Percentiles rank a stretch among this genome's conserved stretches.
Conservation (phyloP, 2,888 invertebrate species). For the Chloroclystis v-ata region DNA sequence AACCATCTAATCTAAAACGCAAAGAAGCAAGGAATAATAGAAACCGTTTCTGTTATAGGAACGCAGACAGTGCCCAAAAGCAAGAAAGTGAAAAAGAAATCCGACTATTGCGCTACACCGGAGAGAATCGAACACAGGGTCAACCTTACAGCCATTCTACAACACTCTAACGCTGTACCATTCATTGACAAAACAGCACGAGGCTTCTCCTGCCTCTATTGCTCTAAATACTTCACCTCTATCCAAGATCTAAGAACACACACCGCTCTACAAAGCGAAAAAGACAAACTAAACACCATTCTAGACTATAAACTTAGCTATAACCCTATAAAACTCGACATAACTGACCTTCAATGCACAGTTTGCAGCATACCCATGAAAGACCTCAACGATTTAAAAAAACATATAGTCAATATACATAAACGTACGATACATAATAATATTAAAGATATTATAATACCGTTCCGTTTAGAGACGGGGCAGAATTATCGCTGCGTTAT, state of each 20-base stretch:
- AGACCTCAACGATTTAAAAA: conserved; percentile 61
- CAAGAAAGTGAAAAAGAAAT: conserved; percentile 65
- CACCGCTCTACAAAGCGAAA: conserved; percentile 58
- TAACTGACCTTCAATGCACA: conserved; percentile 58
- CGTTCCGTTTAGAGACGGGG: conserved; percentile 63
- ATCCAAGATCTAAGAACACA: conserved; percentile 59
- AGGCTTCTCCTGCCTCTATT: conserved; percentile 72
- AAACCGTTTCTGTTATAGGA: conserved; percentile 75
- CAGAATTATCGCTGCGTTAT: conserved; percentile 61
- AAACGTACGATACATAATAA: conserved; percentile 59
- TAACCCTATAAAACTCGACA: conserved; percentile 69
- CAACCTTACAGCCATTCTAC: conserved; percentile 67
- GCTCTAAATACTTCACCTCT: conserved; percentile 55
- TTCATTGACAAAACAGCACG: conserved; percentile 67
- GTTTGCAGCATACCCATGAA: conserved; percentile 55
- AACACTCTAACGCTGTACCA: conserved; percentile 69
- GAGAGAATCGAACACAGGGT: conserved; percentile 72
- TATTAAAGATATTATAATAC: conserved; percentile 69
- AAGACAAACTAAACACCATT: conserved; percentile 65
- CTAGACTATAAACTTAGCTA: conserved; percentile 72
- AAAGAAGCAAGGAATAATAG: conserved; percentile 58
- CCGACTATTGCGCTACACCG: conserved; percentile 65
- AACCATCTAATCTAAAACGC: conserved; percentile 24
- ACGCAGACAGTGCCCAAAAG: conserved; percentile 58
- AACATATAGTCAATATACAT: conserved; percentile 54